A percentile compares a stretch with the other conserved stretches of the same genome.
Evolutionary conservation across 30 jellyfish, hydroid and myxozoan species (phyloP).

Genomic region (Aurelia aurita complex sp. Pacific): DNA sequence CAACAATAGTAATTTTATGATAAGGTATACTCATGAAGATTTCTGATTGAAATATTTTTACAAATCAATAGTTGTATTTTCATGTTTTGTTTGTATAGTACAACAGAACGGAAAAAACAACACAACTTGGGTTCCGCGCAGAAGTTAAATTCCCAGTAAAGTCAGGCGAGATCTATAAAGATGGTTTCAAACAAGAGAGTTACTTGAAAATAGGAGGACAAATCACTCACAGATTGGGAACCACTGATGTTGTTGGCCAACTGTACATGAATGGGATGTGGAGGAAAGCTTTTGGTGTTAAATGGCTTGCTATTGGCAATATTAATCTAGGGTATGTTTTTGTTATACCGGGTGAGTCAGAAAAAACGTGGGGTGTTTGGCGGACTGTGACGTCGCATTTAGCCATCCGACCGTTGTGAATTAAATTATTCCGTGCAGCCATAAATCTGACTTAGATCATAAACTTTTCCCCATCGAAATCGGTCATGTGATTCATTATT

Average conservation of each 20-base stretch:
- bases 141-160: slow-evolving; percentile 90
- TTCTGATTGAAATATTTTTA: too few relatives aligned
- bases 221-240: slow-evolving; percentile 81
- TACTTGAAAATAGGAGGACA: slow-evolving; percentile 78
- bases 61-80: too few relatives aligned
- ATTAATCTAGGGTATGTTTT: slow-evolving; percentile 80
- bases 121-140: slow-evolving; percentile 78
- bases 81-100: slow-evolving; percentile 24
- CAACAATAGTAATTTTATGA: too few relatives aligned
- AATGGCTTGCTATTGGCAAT: slow-evolving; percentile 94
- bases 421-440: too few relatives aligned
- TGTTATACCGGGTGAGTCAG: too few relatives aligned
- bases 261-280: slow-evolving; percentile 97
- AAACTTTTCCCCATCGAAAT: too few relatives aligned
- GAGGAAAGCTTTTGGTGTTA: slow-evolving; percentile 96
- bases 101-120: slow-evolving; percentile 60
- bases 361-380: too few relatives aligned
- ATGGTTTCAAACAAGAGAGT: slow-evolving; percentile 74
- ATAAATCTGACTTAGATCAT: too few relatives aligned
- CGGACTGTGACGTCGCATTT: too few relatives aligned
- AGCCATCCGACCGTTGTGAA: too few relatives aligned
- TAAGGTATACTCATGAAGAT: too few relatives aligned
- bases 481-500: too few relatives aligned
- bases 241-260: slow-evolving; percentile 71
- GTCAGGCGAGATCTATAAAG: slow-evolving; percentile 74